phyloP scores from a whole-genome alignment of 2,888 invertebrate genomes.

The Calephelis perditalis region DNA sequence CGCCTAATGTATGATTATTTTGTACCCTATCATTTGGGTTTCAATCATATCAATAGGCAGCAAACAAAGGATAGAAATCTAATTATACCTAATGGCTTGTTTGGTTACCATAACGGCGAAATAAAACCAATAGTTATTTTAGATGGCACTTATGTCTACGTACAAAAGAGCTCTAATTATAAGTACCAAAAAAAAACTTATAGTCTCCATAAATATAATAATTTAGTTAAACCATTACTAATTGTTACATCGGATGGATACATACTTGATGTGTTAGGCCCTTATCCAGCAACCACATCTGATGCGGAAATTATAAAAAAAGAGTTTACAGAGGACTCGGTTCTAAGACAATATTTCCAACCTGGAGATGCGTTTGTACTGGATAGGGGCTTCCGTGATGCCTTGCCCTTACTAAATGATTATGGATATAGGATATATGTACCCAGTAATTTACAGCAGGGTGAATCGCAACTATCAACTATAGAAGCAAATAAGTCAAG shows the following conservation, averaged over 20 bases:
- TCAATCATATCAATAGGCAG: background rate
- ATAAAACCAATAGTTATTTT: background rate
- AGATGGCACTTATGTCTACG: background rate
- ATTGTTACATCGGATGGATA: constrained; percentile 25
- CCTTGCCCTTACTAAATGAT: constrained; percentile 16
- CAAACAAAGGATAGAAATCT: background rate
- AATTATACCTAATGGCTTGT: background rate
- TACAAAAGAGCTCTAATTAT: no score
- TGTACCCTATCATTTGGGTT: background rate
- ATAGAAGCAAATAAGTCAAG: constrained; percentile 22
- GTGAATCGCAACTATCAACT: constrained; percentile 20
- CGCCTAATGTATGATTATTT: background rate
- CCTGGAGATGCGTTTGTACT: constrained; percentile 15
- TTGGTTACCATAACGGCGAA: background rate
- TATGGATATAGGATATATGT: constrained; percentile 18
- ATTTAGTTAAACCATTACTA: constrained; percentile 22
- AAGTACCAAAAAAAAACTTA: no score
- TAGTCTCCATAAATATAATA: constrained; percentile 15
- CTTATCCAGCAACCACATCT: constrained; percentile 22
- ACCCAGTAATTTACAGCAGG: constrained; percentile 15
- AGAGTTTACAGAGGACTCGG: background rate
- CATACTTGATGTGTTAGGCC: constrained; percentile 23
- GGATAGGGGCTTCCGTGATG: constrained; percentile 12
- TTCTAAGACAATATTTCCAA: constrained; percentile 15
- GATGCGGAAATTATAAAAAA: constrained; percentile 16